Percentiles rank a stretch among this genome's conserved stretches.
Conservation (phyloP, 92 coral and sea anemone genomes). For the Porites evermanni region DNA sequence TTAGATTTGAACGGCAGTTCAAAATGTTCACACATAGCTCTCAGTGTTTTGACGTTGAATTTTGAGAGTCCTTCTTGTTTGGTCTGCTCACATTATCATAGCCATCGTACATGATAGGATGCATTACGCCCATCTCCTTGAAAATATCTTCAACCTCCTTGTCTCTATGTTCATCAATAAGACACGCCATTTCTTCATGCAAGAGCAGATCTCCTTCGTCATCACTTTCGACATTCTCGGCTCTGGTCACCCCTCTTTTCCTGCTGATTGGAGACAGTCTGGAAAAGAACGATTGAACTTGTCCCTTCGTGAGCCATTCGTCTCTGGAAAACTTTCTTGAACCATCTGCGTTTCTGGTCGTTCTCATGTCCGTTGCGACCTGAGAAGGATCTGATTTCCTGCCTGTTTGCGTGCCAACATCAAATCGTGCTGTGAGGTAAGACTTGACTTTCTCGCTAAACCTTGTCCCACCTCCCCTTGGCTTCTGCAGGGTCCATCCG, state of each 20-base stretch:
- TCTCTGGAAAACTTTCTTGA: conserved; percentile 48
- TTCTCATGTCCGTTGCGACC: conserved; percentile 56
- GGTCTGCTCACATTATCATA: conserved; percentile 51
- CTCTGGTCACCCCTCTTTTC: neutral
- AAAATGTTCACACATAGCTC: conserved; percentile 7
- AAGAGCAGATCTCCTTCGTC: conserved; percentile 2
- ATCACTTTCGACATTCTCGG: conserved; percentile 7
- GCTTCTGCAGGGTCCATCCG: conserved; percentile 60
- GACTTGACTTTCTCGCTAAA: conserved; percentile 44
- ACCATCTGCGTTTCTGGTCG: conserved; percentile 33
- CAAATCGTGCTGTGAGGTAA: conserved; percentile 49
- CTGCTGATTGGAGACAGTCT: neutral
- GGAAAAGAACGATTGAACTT: conserved; percentile 6
- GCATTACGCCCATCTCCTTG: conserved; percentile 32
- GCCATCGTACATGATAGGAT: conserved; percentile 66
- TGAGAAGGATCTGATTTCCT: conserved; percentile 53
- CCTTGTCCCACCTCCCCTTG: conserved; percentile 25
- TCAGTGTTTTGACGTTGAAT: conserved; percentile 10
- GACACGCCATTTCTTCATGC: neutral
- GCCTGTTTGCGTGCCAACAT: conserved; percentile 32
- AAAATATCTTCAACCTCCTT: conserved; percentile 25
- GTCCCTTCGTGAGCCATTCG: conserved; percentile 49
- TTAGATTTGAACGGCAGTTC: conserved; percentile 10
- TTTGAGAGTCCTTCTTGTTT: neutral
- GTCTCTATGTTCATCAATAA: neutral